Evolutionary conservation across 2,113 vertebrate genomes (phyloP).

Genomic region (Nesoenas mayeri): DNA sequence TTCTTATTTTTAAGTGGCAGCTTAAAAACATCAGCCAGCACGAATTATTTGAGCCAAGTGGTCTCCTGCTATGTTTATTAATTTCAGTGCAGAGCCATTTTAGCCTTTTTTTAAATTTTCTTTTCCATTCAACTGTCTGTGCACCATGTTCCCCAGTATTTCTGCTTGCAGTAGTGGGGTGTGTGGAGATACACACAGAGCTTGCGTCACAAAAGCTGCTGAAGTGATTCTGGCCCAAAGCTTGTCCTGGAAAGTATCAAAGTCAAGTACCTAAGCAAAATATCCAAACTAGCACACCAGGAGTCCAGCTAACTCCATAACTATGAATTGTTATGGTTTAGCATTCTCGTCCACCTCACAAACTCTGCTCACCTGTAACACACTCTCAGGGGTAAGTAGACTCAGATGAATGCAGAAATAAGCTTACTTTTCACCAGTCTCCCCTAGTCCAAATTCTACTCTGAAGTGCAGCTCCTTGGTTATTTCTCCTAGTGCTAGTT

Average conservation of each 20-base stretch:
- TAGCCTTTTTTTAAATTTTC: neutral
- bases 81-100: neutral
- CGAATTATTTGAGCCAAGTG: neutral
- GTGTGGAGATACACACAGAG: neutral
- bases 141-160: neutral
- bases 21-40: neutral
- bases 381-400: neutral
- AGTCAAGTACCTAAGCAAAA: neutral
- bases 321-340: neutral
- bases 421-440: neutral
- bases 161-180: neutral
- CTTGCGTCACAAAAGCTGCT: neutral
- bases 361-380: neutral
- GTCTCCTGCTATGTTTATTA: neutral
- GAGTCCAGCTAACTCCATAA: neutral
- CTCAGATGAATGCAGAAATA: neutral
- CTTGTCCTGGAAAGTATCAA: neutral
- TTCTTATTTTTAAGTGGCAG: constrained; percentile 14
- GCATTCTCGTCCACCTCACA: neutral
- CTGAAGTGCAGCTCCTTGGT: neutral
- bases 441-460: neutral
- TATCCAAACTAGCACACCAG: neutral
- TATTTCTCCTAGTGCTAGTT: neutral
- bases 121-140: neutral
- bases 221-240: neutral